Conservation (phyloP, 2,113 vertebrate species). For the Anguilla rostrata region DNA sequence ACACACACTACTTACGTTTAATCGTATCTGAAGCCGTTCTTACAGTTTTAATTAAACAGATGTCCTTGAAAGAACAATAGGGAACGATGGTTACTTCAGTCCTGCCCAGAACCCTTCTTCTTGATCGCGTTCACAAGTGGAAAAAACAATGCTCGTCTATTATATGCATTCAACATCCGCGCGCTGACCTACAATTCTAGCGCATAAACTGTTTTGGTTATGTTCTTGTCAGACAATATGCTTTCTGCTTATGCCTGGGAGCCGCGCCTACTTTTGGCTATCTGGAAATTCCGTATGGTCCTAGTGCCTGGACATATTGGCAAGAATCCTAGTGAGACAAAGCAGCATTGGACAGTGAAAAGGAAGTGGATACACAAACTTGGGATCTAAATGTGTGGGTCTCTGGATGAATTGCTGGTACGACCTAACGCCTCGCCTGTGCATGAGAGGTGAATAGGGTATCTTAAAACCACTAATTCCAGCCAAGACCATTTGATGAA, state of each 20-base stretch:
- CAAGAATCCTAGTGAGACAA: background rate
- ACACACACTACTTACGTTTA: background rate
- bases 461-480: background rate
- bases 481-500: background rate
- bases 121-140: background rate
- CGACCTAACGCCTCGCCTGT: background rate
- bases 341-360: background rate
- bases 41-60: background rate
- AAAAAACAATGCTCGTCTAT: background rate
- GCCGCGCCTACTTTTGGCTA: conserved; percentile 12
- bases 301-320: background rate
- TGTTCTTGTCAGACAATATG: background rate
- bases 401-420: background rate
- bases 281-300: conserved; percentile 13
- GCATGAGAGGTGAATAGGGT: background rate
- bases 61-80: conserved; percentile 12
- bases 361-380: background rate
- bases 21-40: background rate
- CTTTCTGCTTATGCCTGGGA: background rate
- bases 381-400: background rate
- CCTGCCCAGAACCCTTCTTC: background rate
- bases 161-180: background rate
- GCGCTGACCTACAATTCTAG: background rate
- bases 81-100: background rate
- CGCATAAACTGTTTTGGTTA: background rate